phyloP scores from a whole-genome alignment of 2,888 invertebrate genomes.

The Xylota sylvarum region DNA sequence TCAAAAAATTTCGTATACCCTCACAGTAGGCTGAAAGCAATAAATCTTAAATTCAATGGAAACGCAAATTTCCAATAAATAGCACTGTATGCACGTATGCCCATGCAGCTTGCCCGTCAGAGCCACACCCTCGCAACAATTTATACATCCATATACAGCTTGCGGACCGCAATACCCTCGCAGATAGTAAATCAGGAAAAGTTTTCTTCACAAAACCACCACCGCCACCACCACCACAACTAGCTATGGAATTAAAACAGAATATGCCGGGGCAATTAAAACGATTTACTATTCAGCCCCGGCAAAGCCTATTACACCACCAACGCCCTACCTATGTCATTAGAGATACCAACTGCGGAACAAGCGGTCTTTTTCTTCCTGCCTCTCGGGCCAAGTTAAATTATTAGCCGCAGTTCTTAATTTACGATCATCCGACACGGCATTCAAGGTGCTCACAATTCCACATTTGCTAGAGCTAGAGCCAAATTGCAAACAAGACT shows the following conservation, averaged over 20 bases:
- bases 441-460: conserved; percentile 61
- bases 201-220: conserved; percentile 34
- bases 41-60: conserved; percentile 29
- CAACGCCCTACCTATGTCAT: conserved; percentile 28
- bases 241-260: conserved; percentile 63
- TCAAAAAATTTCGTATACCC: no score
- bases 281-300: conserved; percentile 65
- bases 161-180: conserved; percentile 25
- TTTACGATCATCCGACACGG: conserved; percentile 72
- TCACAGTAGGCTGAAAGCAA: not conserved
- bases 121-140: conserved; percentile 40
- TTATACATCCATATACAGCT: conserved; percentile 13
- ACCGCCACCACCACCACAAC: conserved; percentile 35
- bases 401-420: conserved; percentile 73
- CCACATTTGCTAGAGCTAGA: conserved; percentile 51
- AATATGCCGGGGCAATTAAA: conserved; percentile 71
- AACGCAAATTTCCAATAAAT: conserved; percentile 13
- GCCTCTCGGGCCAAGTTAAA: conserved; percentile 45
- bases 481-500: conserved; percentile 27
- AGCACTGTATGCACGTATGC: not conserved
- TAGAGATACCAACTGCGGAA: conserved; percentile 33
- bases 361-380: conserved; percentile 39
- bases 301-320: conserved; percentile 45
- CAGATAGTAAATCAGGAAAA: conserved; percentile 70
- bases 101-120: conserved; percentile 20